Evolutionary conservation across 2,888 invertebrate species (phyloP).

Genomic region (Aphelenchoides bicaudatus): DNA sequence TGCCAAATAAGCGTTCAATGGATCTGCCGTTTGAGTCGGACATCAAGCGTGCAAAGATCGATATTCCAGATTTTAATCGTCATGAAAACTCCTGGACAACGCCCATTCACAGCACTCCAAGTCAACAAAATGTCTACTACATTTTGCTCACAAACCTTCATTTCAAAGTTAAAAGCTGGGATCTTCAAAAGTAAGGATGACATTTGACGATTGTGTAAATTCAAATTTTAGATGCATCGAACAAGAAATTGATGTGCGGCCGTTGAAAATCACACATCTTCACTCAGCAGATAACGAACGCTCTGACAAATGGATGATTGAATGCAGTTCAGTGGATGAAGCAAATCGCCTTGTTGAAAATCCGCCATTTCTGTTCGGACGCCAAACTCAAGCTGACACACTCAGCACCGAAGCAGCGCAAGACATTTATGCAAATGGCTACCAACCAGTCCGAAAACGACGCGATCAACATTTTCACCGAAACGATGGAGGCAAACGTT

Average conservation of each 20-base stretch:
- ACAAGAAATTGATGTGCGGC: conserved; percentile 24
- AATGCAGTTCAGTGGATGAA: conserved; percentile 38
- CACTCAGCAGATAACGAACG: conserved; percentile 44
- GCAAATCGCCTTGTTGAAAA: conserved; percentile 6
- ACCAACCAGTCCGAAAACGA: too few species aligned
- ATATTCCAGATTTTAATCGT: neutral
- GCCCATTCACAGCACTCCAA: too few species aligned
- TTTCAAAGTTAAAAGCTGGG: conserved; percentile 40
- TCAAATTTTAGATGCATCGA: conserved; percentile 7
- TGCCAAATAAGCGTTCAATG: too few species aligned
- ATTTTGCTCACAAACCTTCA: conserved; percentile 48
- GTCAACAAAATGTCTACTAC: neutral
- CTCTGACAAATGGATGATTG: conserved; percentile 52
- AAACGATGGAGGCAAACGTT: too few species aligned
- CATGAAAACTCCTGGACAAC: too few species aligned
- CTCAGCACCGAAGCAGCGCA: neutral
- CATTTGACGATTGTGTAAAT: neutral
- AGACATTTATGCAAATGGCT: conserved; percentile 3
- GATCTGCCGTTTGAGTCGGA: neutral
- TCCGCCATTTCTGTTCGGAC: neutral
- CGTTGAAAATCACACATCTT: conserved; percentile 35
- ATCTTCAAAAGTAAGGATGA: conserved; percentile 38
- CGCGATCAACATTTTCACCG: too few species aligned
- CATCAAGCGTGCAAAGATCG: neutral
- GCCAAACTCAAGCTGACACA: neutral